phyloP scores from a whole-genome alignment of 2,888 invertebrate species.

The Amphipyra berbera region DNA sequence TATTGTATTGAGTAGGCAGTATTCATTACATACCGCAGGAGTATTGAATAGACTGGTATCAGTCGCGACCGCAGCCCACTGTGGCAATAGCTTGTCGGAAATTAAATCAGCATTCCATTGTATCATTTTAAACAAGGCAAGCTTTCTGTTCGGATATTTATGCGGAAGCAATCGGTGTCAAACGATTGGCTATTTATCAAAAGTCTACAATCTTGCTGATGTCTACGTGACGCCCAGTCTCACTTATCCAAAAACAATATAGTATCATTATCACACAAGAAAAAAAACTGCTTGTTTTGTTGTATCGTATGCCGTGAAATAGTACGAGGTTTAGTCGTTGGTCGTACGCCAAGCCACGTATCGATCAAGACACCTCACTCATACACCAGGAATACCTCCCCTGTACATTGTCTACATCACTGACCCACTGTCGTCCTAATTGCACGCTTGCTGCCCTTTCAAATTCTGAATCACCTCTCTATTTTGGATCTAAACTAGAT shows the following conservation, averaged over 20 bases:
- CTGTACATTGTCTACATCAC: conserved; percentile 65
- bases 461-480: conserved; percentile 72
- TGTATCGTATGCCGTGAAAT: conserved; percentile 50
- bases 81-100: conserved; percentile 19
- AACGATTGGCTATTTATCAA: conserved; percentile 19
- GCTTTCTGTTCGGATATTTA: conserved; percentile 1
- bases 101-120: conserved; percentile 12
- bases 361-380: conserved; percentile 50
- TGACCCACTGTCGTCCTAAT: conserved; percentile 75
- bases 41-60: conserved; percentile 29
- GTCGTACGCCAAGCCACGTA: conserved; percentile 67
- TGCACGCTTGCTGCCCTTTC: conserved; percentile 73
- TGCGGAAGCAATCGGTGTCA: conserved; percentile 6
- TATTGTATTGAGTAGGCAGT: conserved; percentile 30
- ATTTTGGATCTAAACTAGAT: conserved; percentile 19
- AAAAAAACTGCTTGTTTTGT: conserved; percentile 21
- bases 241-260: conserved; percentile 23
- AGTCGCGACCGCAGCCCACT: conserved; percentile 35
- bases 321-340: conserved; percentile 60
- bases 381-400: conserved; percentile 55
- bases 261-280: conserved; percentile 21
- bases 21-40: conserved; percentile 47
- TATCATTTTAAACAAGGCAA: conserved; percentile 5
- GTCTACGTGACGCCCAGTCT: conserved; percentile 2
- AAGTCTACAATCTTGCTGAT: conserved; percentile 5